Conservation (phyloP, 2,113 vertebrate genomes). For the Oncorhynchus nerka region DNA sequence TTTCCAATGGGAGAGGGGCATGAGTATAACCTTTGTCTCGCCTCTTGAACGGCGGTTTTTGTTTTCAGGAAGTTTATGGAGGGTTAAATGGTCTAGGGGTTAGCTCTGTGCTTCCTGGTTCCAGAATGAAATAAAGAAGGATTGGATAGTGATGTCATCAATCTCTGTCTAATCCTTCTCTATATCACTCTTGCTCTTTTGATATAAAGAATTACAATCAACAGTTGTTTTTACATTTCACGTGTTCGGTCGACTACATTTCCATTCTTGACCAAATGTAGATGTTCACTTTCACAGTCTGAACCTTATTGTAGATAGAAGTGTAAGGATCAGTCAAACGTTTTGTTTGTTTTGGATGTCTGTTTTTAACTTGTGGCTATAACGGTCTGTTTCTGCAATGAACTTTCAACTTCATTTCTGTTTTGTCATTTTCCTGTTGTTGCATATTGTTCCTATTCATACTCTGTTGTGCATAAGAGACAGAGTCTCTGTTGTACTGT, state of each 20-base stretch:
- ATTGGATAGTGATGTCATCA: no score
- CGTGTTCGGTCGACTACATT: not conserved
- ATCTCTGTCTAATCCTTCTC: no score
- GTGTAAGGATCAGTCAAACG: conserved; percentile 49
- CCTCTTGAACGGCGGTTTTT: not conserved
- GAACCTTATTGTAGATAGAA: conserved; percentile 64
- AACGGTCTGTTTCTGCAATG: conserved; percentile 34
- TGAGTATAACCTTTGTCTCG: conserved; percentile 33
- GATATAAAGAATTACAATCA: no score
- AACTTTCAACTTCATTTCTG: conserved; percentile 18
- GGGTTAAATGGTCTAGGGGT: not conserved
- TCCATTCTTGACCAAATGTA: conserved; percentile 17
- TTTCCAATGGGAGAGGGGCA: not conserved
- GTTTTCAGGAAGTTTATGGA: not conserved
- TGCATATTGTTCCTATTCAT: conserved; percentile 69
- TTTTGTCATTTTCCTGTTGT: conserved; percentile 61
- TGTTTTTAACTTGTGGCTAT: conserved; percentile 24
- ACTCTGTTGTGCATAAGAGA: conserved; percentile 38
- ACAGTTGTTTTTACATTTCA: not conserved
- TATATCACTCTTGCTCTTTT: no score
- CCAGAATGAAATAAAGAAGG: not conserved
- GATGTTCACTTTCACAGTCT: conserved; percentile 13
- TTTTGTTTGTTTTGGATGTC: conserved; percentile 78
- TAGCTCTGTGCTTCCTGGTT: not conserved
- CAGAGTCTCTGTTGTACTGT: no score